Conservation (phyloP, 2,113 vertebrate species). For the Melozone crissalis region DNA sequence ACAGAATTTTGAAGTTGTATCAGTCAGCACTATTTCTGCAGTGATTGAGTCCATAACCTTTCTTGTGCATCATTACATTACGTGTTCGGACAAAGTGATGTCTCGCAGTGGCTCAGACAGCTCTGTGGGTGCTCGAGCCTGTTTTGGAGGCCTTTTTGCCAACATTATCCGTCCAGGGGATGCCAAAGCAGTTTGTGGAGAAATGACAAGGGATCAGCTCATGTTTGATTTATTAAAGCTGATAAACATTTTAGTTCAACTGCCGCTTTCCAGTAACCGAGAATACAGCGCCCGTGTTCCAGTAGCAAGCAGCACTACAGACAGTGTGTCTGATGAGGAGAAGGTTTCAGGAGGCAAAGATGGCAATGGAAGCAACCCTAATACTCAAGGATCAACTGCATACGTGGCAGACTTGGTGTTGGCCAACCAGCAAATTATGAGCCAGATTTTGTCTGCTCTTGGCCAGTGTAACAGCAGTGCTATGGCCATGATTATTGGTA, state of each 20-base stretch:
- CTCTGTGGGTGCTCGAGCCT: conserved; percentile 93
- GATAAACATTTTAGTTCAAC: conserved; percentile 93
- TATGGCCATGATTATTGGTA: conserved; percentile 99
- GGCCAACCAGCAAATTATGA: conserved; percentile 99
- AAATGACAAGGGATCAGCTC: conserved; percentile 96
- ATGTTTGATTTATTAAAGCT: conserved; percentile 98
- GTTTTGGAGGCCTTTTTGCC: conserved; percentile 96
- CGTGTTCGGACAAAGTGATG: conserved; percentile 94
- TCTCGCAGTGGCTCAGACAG: conserved; percentile 97
- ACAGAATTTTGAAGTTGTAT: conserved; percentile 97
- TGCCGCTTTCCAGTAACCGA: conserved; percentile 92
- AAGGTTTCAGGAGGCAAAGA: conserved; percentile 98
- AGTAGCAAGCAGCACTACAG: conserved; percentile 80
- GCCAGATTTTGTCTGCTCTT: conserved; percentile 95
- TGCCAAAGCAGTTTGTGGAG: conserved; percentile 95
- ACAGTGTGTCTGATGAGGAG: conserved; percentile 96
- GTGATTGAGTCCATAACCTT: conserved; percentile 97
- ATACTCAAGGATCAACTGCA: conserved; percentile 83
- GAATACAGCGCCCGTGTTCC: conserved; percentile 92
- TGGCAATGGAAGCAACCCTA: conserved; percentile 77
- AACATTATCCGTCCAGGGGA: conserved; percentile 98
- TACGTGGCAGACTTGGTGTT: conserved; percentile 95
- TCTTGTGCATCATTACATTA: conserved; percentile 97
- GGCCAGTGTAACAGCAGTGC: conserved; percentile 99
- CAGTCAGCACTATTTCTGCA: conserved; percentile 92